phyloP scores from a whole-genome alignment of 1,140 invertebrate genomes.

The Druon quercuslanigerum region DNA sequence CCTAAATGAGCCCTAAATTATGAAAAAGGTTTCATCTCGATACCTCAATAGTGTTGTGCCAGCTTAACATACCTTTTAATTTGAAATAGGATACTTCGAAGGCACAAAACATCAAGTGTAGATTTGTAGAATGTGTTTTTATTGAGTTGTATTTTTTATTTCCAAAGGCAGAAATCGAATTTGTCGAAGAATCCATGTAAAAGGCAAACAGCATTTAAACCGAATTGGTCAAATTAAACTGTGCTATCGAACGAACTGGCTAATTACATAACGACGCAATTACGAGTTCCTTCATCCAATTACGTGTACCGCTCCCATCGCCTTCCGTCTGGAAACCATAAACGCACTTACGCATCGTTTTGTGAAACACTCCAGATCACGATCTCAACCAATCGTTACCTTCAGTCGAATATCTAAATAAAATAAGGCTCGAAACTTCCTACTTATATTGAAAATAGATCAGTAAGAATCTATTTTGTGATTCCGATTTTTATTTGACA shows the following conservation, averaged over 20 bases:
- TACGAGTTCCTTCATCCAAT: conserved; percentile 57
- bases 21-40: too few species aligned
- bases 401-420: too few species aligned
- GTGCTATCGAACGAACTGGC: conserved; percentile 55
- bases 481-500: too few species aligned
- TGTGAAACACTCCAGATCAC: too few species aligned
- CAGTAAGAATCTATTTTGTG: too few species aligned
- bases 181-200: conserved; percentile 50
- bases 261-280: conserved; percentile 61
- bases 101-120: background rate
- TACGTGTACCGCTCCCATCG: conserved; percentile 45
- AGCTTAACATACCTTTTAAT: too few species aligned
- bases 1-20: too few species aligned
- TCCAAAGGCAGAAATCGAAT: conserved; percentile 53
- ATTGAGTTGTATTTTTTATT: conserved; percentile 41
- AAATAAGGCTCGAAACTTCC: too few species aligned
- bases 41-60: too few species aligned
- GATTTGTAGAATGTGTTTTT: background rate
- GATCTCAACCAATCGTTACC: background rate
- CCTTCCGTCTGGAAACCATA: conserved; percentile 36
- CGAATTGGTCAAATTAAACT: conserved; percentile 58
- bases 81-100: background rate
- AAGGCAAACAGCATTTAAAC: conserved; percentile 59
- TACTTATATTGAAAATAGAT: too few species aligned
- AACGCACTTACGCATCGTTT: background rate